Percentiles rank a stretch among this genome's conserved stretches.
These are phyloP conservation scores for Gobio gobio DNA, from an alignment of 2,113 vertebrate genomes.

Conservation along the genomic window DNA sequence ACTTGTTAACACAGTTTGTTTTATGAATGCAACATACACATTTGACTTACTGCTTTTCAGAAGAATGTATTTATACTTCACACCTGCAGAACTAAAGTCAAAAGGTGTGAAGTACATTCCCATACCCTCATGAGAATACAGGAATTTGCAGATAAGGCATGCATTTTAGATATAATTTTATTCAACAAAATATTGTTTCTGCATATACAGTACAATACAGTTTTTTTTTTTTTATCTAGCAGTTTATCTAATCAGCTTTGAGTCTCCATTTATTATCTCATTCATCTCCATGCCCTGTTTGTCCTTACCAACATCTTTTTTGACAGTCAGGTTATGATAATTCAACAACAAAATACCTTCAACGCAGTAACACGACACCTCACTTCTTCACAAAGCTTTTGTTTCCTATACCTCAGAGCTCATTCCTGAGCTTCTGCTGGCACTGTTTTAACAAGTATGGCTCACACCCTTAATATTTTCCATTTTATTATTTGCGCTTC, in stretches of 20 bases:
- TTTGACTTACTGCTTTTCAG: too few species aligned
- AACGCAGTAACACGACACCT: not conserved
- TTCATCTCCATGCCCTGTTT: not conserved
- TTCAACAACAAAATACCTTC: not conserved
- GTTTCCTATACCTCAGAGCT: slow-evolving; percentile 15
- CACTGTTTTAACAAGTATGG: not conserved
- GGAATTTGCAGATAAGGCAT: not conserved
- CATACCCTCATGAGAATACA: too few species aligned
- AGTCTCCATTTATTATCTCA: not conserved
- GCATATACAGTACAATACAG: not conserved
- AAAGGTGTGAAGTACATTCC: too few species aligned
- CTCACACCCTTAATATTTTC: slow-evolving; percentile 3
- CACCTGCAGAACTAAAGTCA: not conserved
- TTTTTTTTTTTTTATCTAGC: not conserved
- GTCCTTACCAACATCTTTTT: not conserved
- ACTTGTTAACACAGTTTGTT: too few species aligned
- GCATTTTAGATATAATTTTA: not conserved
- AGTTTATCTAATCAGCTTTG: not conserved
- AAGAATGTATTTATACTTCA: not conserved
- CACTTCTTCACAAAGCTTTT: slow-evolving; percentile 5
- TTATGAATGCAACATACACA: too few species aligned
- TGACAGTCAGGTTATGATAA: slow-evolving; percentile 15
- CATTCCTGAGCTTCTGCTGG: slow-evolving; percentile 2
- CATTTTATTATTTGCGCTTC: not conserved
- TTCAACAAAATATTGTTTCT: not conserved